Evolutionary conservation across 1,140 invertebrate genomes (phyloP), one percentile per base, ranked within the genome.

Genomic region (Drosophila virilis): DNA sequence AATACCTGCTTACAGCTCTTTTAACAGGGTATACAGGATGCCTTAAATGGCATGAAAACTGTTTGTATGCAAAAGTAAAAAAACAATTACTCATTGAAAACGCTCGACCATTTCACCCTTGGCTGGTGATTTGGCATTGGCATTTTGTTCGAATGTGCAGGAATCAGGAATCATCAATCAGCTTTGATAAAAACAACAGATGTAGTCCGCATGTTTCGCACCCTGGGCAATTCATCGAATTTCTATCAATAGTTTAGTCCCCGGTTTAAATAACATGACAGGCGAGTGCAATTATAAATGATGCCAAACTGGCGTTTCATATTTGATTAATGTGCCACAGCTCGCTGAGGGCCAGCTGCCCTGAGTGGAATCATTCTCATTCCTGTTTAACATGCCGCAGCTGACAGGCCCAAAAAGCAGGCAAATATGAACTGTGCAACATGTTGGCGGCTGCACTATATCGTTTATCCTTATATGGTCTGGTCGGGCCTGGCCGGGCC

Each of bases 261-360:
- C 45, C 8, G 55, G 65, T 46, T 77, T 74, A 62, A 74, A 46
- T 59, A 69, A 77, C 75, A 74, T 70, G 72, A 70, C 75, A 77
- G 59, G 38, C 33, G 52, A 38, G 69, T 42, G 7, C 65, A 77
- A 59, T 77, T 77, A 77, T 77, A 74, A 74, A 77, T 77, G 75
- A 77, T 74, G 65, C 42, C 50, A 40, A 40, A 46, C 43, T 45
- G 61, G 13, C 46, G 40, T 48, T 60, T 52, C 43, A 46, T 50
- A 62, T 74, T 77, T 77, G 72, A 77, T 77, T 70, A 65, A 77
- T 70, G 38, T 22, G 8, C 8, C 37, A 13, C 28, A 8, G 2
- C 5, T 33, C 33, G 5, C n/a, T n/a, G n/a, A n/a, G n/a, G 28
- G 12, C 6, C 12, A 42, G 12, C 32, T 22, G 40, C 35, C 35